Conservation (phyloP, 1,140 invertebrate species). For the Bombus confusus region DNA sequence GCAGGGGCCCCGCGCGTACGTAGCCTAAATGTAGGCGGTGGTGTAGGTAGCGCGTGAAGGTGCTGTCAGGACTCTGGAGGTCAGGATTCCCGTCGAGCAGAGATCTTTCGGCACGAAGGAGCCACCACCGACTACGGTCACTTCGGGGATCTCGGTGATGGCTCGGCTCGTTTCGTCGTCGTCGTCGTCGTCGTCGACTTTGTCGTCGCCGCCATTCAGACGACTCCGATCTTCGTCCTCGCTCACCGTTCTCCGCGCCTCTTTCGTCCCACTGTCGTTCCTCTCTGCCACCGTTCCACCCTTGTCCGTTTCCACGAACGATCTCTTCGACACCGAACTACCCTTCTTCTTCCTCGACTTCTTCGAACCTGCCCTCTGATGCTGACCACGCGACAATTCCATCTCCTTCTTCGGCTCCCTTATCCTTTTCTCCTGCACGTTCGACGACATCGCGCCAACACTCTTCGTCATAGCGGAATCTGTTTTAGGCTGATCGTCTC, state of each 20-base stretch:
- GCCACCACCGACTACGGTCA: constrained; percentile 72
- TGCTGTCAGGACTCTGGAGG: constrained; percentile 78
- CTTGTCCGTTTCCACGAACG: constrained; percentile 38
- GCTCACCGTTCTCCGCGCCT: constrained; percentile 39
- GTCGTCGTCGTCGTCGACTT: background rate
- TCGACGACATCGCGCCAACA: background rate
- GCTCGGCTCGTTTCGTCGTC: constrained; percentile 43
- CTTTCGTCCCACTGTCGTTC: background rate
- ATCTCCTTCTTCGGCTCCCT: background rate
- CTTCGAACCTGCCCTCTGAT: constrained; percentile 13
- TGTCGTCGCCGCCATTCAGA: background rate
- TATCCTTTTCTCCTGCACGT: background rate
- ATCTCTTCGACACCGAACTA: constrained; percentile 7
- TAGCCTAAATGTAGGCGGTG: constrained; percentile 79
- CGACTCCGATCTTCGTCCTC: constrained; percentile 36
- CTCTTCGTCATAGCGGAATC: background rate
- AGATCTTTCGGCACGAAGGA: constrained; percentile 74
- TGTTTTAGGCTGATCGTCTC: background rate
- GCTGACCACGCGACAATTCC: background rate
- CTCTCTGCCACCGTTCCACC: background rate
- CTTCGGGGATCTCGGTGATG: constrained; percentile 75
- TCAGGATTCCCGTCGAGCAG: constrained; percentile 76
- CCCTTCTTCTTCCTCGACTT: constrained; percentile 37
- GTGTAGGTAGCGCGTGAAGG: constrained; percentile 80
- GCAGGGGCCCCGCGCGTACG: constrained; percentile 73